Conservation (phyloP, 2,797 vertebrate genomes). For the Sylvia borin region DNA sequence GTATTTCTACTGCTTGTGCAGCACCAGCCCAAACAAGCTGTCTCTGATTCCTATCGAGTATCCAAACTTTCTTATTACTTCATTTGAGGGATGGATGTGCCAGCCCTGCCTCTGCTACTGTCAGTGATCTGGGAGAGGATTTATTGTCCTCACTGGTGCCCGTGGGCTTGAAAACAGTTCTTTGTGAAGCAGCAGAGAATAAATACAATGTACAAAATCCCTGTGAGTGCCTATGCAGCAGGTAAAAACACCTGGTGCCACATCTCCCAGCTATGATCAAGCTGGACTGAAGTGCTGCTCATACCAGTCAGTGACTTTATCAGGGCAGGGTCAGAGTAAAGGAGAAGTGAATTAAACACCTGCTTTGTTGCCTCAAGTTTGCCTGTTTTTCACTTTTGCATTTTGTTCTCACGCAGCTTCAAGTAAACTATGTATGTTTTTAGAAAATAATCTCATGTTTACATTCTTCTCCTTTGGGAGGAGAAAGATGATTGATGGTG, state of each 20-base stretch:
- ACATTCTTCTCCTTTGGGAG: no score
- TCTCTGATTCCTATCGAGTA: neutral
- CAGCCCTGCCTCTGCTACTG: neutral
- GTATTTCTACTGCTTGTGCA: neutral
- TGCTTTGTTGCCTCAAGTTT: no score
- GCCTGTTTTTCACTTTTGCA: no score
- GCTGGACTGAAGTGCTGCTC: neutral
- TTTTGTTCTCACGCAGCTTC: no score
- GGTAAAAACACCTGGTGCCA: neutral
- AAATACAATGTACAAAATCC: neutral
- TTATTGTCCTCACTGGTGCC: constrained; percentile 59
- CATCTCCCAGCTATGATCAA: constrained; percentile 31
- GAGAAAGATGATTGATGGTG: no score
- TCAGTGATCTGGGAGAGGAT: constrained; percentile 48
- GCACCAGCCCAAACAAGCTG: neutral
- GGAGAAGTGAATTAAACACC: neutral
- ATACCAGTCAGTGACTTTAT: neutral
- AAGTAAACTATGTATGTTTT: no score
- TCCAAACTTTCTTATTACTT: neutral
- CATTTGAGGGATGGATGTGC: neutral
- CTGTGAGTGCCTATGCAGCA: neutral
- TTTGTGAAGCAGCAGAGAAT: constrained; percentile 46
- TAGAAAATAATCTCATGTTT: no score
- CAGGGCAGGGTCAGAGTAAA: neutral
- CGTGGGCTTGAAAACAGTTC: constrained; percentile 2